Base-by-base conservation (phyloP, 2,797 vertebrate species). In the Meriones psammophilus region DNA sequence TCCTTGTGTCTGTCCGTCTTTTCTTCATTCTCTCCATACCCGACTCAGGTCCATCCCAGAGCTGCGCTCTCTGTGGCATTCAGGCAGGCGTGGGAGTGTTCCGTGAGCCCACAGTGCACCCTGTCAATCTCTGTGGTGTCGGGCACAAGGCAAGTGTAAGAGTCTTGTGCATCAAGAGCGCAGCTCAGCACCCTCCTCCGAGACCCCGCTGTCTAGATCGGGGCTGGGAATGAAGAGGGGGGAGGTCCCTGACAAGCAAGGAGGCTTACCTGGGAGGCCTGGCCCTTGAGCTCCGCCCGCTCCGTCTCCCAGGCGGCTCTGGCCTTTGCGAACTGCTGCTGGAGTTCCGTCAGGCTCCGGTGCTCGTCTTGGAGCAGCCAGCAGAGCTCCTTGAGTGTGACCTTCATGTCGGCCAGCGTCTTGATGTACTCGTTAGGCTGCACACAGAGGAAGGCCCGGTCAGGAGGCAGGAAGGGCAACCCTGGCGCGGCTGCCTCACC, bases 281-380 rank as follows among this genome's bases (percentile, higher is more conserved):
- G 98, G 98, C 99, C 99, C 98, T 99, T 99, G 84, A 99, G 99
- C 97, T 99, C 99, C 0, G 99, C 99, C 0, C 99, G 98, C 98
- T 99, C 99, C 56, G 99, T 99, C 98, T 99, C 99, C 99, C 99
- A 99, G 90, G 99, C 99, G 86, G 99, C 99, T 97, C 99, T 99
- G 98, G 99, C 99, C 95, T 99, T 99, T 96, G 99, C 99, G n/a
- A 99, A 99, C 98, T 99, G 99, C 98, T 99, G 99, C 91, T 99
- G 99, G 94, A 99, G 99, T 96, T 99, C 99, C 2, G 99, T 99
- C 71, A 99, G 99, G 46, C 99, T 98, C 9, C 99, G 99, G 64
- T 99, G 99, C 93, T 99, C 99, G 95, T 99, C 99, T 20, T 98
- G 99, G 96, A 99, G 98, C 98, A 99, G 99, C 8, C 98, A 99